Conservation (phyloP, 64 coral and sea anemone genomes). For the Stichodactyla mertensii region DNA sequence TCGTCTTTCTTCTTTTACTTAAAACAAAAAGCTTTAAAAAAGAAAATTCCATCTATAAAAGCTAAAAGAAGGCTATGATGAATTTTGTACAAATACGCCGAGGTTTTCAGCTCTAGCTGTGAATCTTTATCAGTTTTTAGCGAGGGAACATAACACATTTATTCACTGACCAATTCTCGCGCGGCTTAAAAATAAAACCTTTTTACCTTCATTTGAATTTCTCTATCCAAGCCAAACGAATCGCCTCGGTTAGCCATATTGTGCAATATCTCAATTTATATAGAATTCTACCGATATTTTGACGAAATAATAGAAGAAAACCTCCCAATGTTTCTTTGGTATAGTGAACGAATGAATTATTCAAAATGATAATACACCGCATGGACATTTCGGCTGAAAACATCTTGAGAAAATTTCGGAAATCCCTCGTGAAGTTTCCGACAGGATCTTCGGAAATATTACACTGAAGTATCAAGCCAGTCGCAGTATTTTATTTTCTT, state of each 20-base stretch:
- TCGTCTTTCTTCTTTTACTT: background rate
- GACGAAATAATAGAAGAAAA: background rate
- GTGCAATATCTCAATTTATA: background rate
- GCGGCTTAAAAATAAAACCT: background rate
- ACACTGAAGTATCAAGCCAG: background rate
- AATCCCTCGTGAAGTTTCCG: background rate
- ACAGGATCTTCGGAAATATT: background rate
- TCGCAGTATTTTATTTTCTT: background rate
- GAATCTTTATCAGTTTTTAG: background rate
- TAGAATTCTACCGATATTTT: background rate
- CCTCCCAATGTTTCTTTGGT: background rate
- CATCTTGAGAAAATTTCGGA: slow-evolving; percentile 1
- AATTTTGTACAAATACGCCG: background rate
- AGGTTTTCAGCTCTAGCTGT: background rate
- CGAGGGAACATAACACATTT: background rate
- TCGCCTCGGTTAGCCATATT: background rate
- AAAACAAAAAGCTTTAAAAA: background rate
- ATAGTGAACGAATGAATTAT: background rate
- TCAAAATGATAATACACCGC: background rate
- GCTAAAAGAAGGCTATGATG: background rate
- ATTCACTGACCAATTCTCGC: background rate
- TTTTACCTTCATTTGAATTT: slow-evolving; percentile 8
- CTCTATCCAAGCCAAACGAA: background rate
- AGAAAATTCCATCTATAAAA: background rate
- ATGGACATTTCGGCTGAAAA: background rate